Evolutionary conservation across 2,797 vertebrate species (phyloP), one percentile per base, ranked within the genome.

Genomic region (Pelodytes ibericus): DNA sequence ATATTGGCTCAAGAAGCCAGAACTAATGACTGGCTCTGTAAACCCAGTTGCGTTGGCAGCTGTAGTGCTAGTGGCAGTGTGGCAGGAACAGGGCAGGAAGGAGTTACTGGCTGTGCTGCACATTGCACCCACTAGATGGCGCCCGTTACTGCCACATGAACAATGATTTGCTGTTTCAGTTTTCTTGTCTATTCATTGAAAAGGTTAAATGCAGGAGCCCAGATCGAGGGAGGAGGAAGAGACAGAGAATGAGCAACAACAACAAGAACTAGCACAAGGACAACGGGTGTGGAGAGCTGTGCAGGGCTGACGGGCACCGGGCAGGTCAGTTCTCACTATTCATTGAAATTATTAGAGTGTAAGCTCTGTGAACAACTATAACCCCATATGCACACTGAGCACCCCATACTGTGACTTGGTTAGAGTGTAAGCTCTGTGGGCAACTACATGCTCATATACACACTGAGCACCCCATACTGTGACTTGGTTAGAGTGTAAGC

Each of bases 181-280:
- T 36, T 36, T 11, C 16, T 24, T 67, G 7, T 49, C 57, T 69
- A 26, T 70, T 70, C 57, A 75, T 75, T 75, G 65, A 75, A 56
- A 51, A 75, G 56, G 73, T 75, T 75, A 49, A 49, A 24, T 22
- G 29, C 63, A 56, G 72, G 44, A 63, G 51, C 49, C 36, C 51
- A n/a, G 53, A 47, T 36, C 59, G 30, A 18, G 53, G 64, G 74
- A 39, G 47, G 65, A 33, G 58, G n/a, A 18, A 56, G 22, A 22
- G 59, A 10, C 49, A 51, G 18, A 47, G 26, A 3, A 62, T 29
- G n/a, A 31, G 41, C 1, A 62, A 51, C 27, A 51, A 69, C 73
- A 75, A 75, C 39, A 69, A 30, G 20, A 56, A 56, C 30, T 31
- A n/a, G 4, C 51, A 36, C 68, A 39, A 44, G 31, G 26, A 41